phyloP scores from a whole-genome alignment of 2,888 invertebrate genomes.

The Heliconius hortense region DNA sequence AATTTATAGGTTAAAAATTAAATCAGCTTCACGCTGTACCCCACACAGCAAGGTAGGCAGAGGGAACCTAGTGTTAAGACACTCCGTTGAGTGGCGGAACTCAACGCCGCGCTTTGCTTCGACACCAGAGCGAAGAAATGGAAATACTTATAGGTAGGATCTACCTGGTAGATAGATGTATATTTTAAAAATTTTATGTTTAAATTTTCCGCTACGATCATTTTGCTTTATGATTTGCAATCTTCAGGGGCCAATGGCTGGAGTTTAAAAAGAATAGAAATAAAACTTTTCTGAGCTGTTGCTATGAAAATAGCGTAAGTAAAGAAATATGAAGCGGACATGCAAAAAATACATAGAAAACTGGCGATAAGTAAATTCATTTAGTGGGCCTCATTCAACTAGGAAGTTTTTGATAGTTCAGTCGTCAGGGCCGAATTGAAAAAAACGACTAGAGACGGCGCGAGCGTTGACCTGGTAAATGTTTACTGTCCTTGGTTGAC shows the following conservation, averaged over 20 bases:
- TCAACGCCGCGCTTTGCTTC: no score
- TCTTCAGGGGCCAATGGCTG: conserved; percentile 7
- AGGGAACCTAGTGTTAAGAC: no score
- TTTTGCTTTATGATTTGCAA: not conserved
- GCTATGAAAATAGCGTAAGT: conserved; percentile 30
- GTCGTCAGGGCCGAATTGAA: conserved; percentile 65
- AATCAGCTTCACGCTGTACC: no score
- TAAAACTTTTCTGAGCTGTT: conserved; percentile 10
- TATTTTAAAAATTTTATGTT: not conserved
- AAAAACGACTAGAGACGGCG: conserved; percentile 68
- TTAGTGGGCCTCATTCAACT: conserved; percentile 57
- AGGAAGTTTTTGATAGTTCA: conserved; percentile 61
- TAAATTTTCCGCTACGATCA: conserved; percentile 7
- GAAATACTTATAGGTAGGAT: no score
- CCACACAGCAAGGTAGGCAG: no score
- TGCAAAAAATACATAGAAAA: conserved; percentile 36
- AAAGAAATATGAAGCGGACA: conserved; percentile 17
- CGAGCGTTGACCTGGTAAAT: conserved; percentile 78
- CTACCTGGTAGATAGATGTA: not conserved
- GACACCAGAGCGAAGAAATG: no score
- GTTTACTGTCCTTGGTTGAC: conserved; percentile 78
- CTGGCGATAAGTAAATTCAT: conserved; percentile 38
- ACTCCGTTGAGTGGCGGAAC: no score
- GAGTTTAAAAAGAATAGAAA: conserved; percentile 18
- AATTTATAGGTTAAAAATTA: not conserved